These are phyloP conservation scores for Melipona quadrifasciata DNA, from an alignment of 1,140 invertebrate species.

Conservation along the genomic window DNA sequence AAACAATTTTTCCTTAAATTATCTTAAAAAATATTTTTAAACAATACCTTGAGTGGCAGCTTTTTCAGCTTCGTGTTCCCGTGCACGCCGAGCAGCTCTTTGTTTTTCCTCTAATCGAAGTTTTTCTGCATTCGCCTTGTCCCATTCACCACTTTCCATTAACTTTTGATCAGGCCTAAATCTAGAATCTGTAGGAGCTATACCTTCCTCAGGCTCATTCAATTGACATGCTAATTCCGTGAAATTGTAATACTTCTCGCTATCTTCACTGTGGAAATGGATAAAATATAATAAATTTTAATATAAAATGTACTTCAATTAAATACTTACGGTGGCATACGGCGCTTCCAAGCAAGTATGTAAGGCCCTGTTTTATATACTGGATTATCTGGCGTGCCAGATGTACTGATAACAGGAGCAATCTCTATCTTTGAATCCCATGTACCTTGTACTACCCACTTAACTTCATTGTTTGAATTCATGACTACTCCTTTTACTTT, in stretches of 20 bases:
- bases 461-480: constrained; percentile 86
- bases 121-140: constrained; percentile 97
- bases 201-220: constrained; percentile 95
- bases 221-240: constrained; percentile 97
- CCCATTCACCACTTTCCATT: constrained; percentile 98
- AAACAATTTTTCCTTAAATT: constrained; percentile 30
- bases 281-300: constrained; percentile 9
- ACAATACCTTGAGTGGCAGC: constrained; percentile 87
- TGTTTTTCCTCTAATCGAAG: constrained; percentile 97
- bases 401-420: constrained; percentile 91
- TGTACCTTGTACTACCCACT: constrained; percentile 94
- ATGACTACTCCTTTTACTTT: constrained; percentile 92
- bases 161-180: constrained; percentile 96
- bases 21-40: not conserved
- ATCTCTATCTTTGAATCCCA: constrained; percentile 98
- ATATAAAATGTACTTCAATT: constrained; percentile 54
- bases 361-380: constrained; percentile 95
- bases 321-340: constrained; percentile 86
- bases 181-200: constrained; percentile 98
- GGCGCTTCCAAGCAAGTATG: constrained; percentile 92
- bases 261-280: constrained; percentile 83
- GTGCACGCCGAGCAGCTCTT: constrained; percentile 86
- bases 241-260: constrained; percentile 95
- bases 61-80: constrained; percentile 91
- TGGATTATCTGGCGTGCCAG: constrained; percentile 89